A percentile compares a stretch with the other conserved stretches of the same genome.
Conservation (phyloP, 1,140 invertebrate species). For the Microplitis mediator region DNA sequence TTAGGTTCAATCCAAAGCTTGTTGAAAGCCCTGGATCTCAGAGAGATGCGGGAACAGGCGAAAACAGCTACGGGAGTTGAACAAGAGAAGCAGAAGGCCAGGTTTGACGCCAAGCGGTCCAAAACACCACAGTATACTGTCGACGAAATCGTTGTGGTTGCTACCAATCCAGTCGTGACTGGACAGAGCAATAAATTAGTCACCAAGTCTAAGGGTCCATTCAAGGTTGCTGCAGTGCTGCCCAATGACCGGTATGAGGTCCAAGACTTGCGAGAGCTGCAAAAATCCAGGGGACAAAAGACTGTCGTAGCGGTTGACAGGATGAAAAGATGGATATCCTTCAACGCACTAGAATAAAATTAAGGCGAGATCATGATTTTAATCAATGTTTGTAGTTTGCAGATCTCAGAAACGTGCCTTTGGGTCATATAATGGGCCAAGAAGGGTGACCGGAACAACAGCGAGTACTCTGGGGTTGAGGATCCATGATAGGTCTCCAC, state of each 20-base stretch:
- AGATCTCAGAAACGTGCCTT: constrained; percentile 41
- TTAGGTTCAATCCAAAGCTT: constrained; percentile 28
- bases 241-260: constrained; percentile 46
- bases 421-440: too few relatives aligned
- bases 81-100: too few relatives aligned
- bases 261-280: constrained; percentile 27
- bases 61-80: too few relatives aligned
- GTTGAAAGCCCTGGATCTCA: constrained; percentile 25
- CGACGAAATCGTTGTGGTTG: constrained; percentile 35
- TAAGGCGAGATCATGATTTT: constrained; percentile 38
- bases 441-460: background rate
- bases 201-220: constrained; percentile 39
- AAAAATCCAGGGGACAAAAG: constrained; percentile 7
- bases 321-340: constrained; percentile 28
- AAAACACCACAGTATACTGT: constrained; percentile 26
- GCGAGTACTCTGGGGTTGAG: constrained; percentile 35
- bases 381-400: constrained; percentile 43
- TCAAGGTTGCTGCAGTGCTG: constrained; percentile 40
- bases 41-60: constrained; percentile 13
- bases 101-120: constrained; percentile 16
- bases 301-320: constrained; percentile 28
- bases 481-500: too few relatives aligned
- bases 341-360: constrained; percentile 1
- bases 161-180: constrained; percentile 12
- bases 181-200: constrained; percentile 34